Base-by-base conservation (phyloP, 2,113 vertebrate species). In the Phalacrocorax aristotelis region DNA sequence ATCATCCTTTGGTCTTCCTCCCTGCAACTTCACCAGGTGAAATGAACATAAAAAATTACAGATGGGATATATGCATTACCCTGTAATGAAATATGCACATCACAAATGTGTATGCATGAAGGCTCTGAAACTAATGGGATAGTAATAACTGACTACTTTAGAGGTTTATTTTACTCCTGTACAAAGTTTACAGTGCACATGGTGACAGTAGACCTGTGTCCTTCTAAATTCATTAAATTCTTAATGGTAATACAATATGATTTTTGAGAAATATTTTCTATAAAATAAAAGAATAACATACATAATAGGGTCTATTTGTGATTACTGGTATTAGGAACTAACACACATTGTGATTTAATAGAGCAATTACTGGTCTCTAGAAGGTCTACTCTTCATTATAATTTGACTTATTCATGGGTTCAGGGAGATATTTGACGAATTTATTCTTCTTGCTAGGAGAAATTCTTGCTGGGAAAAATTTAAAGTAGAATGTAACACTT, bases 21-120 rank as follows among this genome's bases (percentile, higher is more conserved):
- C 38, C 36, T 77, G 19, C 19, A 64, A 4, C 44, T 69, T 64
- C 38, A 36, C 32, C 38, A 36, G 20, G n/a, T 77, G 44, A 89
- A 91, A 64, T 29, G 18, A 72, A 34, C 30, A 10, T 72, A 26
- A 40, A 34, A 64, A 65, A 51, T 15, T 54, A 11, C 15, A 18
- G 19, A 1, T 0, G 6, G 20, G 15, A 11, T 46, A 1, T 40
- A 13, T 36, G 12, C 6, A 5, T 57, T 57, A 61, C 10, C 13
- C 10, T 36, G 0, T 20, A 40, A 17, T 66, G 15, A 29, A 70
- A 62, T 44, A 49, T 11, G 6, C 1, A 1, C 62, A 30, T 75
- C 13, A 13, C 55, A 75, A 29, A 46, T 83, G 2, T 46, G 3
- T 44, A 16, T 54, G 13, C 58, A 21, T 13, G 46, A 61, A 64